Base-by-base conservation (phyloP, 2,113 vertebrate species). In the Nansenia antarctica region DNA sequence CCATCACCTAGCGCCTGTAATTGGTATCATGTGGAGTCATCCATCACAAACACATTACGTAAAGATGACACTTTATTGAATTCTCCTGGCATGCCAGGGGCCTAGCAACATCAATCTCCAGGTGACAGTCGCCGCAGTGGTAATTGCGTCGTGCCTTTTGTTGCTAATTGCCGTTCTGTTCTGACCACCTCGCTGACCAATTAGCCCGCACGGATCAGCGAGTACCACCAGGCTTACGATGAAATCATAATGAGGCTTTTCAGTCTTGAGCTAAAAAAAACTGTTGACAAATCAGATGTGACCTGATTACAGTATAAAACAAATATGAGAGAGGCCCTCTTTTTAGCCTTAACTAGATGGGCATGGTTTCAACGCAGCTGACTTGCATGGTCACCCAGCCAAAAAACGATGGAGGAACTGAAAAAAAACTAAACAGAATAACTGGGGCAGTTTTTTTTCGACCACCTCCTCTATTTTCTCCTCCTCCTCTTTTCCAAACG, bases 11-110 rank as follows among this genome's bases (percentile, higher is more conserved):
- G 24, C 76, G 79, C 39, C 64, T 73, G 67, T 86, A 90, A 90
- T 91, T 88, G 80, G 84, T 84, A 79, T 74, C 74, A 72, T 70
- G 83, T 85, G 78, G 81, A 82, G 79, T 85, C 89, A 88, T 90
- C 88, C 76, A 83, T 90, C 88, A 88, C 9, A 0, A 66, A 62
- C 75, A 87, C 78, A 61, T 80, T 85, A 74, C 70, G 54, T 67
- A 30, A 37, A 76, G 81, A 89, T 89, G 89, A 82, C 85, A 85
- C 81, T 78, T 72, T 85, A 89, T 91, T 85, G 89, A 90, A n/a
- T 91, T 89, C 87, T 71, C 77, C 31, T 37, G 72, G 83, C 77
- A 81, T 71, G 77, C 70, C 65, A 69, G 55, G 67, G 70, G 9
- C 73, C 74, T 69, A 74, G 69, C 74, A 80, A 52, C 80, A 87